phyloP scores from a whole-genome alignment of 2,888 invertebrate genomes.

The Julus scandinavius region DNA sequence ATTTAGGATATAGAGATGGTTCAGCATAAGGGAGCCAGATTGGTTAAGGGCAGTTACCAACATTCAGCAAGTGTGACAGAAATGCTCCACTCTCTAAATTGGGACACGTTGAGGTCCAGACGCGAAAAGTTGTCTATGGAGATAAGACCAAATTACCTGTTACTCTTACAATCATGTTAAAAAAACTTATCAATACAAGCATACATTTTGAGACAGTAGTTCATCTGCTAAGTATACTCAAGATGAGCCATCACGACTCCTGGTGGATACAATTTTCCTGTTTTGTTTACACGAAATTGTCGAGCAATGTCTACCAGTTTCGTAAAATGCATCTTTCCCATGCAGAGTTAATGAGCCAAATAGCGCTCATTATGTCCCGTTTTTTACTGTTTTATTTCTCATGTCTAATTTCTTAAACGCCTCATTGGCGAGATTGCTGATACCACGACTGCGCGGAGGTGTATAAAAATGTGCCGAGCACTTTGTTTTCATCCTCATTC shows the following conservation, averaged over 20 bases:
- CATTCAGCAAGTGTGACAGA: too few species aligned
- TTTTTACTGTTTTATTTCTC: neutral
- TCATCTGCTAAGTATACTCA: neutral
- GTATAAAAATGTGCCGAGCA: constrained; percentile 20
- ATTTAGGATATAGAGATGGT: too few species aligned
- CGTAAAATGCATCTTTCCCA: neutral
- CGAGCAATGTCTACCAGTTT: neutral
- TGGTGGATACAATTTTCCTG: neutral
- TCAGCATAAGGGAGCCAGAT: too few species aligned
- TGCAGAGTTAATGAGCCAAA: constrained; percentile 26
- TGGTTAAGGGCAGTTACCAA: too few species aligned
- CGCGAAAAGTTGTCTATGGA: too few species aligned
- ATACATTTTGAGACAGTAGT: too few species aligned
- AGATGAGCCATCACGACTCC: neutral
- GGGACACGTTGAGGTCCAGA: too few species aligned
- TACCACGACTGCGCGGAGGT: constrained; percentile 26
- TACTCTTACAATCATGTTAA: too few species aligned
- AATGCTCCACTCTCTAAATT: too few species aligned
- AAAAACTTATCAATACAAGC: too few species aligned
- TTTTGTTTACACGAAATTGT: neutral
- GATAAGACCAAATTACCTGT: too few species aligned
- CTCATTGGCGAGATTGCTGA: constrained; percentile 8
- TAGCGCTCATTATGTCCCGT: neutral
- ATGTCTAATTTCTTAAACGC: constrained; percentile 28
- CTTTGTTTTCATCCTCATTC: constrained; percentile 42